Evolutionary conservation across 2,113 vertebrate genomes (phyloP).

Genomic region (Cheilinus undulatus): DNA sequence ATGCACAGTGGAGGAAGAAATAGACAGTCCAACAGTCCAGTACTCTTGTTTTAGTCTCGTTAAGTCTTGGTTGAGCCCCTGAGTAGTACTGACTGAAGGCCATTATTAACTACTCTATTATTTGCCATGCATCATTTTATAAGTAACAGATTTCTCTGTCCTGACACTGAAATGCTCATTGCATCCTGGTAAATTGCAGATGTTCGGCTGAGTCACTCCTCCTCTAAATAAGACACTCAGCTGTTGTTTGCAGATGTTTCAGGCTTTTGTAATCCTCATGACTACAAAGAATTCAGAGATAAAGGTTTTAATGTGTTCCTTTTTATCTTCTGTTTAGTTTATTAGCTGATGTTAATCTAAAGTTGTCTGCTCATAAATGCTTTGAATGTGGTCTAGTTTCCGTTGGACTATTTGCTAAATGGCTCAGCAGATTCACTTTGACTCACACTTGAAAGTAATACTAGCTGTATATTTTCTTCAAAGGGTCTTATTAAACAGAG

Average conservation of each 20-base stretch:
- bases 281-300: not conserved
- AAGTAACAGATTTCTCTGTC: not conserved
- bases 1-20: too few species aligned
- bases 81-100: too few species aligned
- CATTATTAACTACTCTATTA: not conserved
- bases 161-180: not conserved
- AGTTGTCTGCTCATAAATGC: not conserved
- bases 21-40: too few species aligned
- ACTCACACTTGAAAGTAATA: not conserved
- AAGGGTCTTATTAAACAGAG: not conserved
- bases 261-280: not conserved
- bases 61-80: too few species aligned
- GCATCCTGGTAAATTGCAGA: not conserved
- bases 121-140: too few species aligned
- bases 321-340: not conserved
- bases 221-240: not conserved
- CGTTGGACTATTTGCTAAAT: not conserved
- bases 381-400: not conserved
- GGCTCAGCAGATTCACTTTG: not conserved
- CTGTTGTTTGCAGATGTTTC: constrained; percentile 13
- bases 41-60: too few species aligned
- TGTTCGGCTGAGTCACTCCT: constrained; percentile 3
- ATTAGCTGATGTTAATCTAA: not conserved
- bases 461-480: constrained; percentile 1
- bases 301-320: not conserved